phyloP scores from a whole-genome alignment of 2,888 invertebrate genomes.

The Plebejus argus region DNA sequence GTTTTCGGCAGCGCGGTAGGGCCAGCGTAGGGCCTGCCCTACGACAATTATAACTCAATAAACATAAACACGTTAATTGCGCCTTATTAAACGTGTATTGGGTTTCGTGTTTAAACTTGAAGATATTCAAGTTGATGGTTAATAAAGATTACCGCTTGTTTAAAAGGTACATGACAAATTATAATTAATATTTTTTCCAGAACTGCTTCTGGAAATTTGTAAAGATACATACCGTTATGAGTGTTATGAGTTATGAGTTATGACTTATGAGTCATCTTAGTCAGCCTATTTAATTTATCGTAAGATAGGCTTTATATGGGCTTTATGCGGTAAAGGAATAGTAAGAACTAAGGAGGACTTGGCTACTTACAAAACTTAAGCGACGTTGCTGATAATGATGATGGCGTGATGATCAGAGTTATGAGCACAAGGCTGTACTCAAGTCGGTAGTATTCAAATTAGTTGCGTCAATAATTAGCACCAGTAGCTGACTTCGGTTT shows the following conservation, averaged over 20 bases:
- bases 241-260: no score
- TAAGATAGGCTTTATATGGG: no score
- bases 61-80: neutral
- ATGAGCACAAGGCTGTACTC: constrained; percentile 32
- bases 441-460: constrained; percentile 23
- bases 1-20: neutral
- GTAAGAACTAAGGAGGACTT: neutral
- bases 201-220: no score
- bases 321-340: no score
- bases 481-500: neutral
- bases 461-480: constrained; percentile 30
- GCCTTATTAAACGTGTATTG: neutral
- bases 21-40: neutral
- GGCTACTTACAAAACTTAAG: neutral
- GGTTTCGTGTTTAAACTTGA: neutral
- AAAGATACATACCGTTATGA: no score
- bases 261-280: no score
- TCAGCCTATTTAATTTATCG: no score
- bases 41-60: neutral
- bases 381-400: constrained; percentile 13
- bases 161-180: no score
- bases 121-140: neutral
- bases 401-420: constrained; percentile 30
- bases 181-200: no score
- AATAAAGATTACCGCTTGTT: neutral